These are phyloP conservation scores for Falco peregrinus DNA, from an alignment of 2,797 vertebrate genomes.

Conservation along the genomic window DNA sequence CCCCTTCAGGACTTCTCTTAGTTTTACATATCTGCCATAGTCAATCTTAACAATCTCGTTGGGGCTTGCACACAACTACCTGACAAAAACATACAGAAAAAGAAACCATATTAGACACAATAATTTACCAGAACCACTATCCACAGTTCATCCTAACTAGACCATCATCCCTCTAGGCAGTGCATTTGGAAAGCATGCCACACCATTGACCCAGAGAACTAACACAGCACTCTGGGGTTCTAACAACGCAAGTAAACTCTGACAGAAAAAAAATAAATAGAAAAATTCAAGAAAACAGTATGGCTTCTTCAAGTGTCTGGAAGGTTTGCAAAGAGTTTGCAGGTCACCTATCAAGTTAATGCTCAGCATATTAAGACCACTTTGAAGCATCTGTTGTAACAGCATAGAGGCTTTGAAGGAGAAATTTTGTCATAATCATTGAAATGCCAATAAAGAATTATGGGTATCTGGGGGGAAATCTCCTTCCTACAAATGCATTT, in stretches of 20 bases:
- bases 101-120: neutral
- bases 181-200: neutral
- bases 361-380: neutral
- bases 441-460: neutral
- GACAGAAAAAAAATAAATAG: neutral
- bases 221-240: neutral
- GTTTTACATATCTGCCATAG: neutral
- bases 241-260: neutral
- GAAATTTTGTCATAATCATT: neutral
- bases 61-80: neutral
- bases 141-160: neutral
- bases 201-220: accelerated
- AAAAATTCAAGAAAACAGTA: neutral
- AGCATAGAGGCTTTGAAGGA: neutral
- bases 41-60: neutral
- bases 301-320: neutral
- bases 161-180: neutral
- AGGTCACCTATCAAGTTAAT: neutral
- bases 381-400: neutral
- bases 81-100: neutral
- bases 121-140: neutral
- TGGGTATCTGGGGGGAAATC: neutral
- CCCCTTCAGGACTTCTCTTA: neutral
- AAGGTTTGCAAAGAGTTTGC: neutral
- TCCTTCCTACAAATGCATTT: neutral